Conservation (phyloP, 2,888 invertebrate species). For the Leptothorax acervorum region DNA sequence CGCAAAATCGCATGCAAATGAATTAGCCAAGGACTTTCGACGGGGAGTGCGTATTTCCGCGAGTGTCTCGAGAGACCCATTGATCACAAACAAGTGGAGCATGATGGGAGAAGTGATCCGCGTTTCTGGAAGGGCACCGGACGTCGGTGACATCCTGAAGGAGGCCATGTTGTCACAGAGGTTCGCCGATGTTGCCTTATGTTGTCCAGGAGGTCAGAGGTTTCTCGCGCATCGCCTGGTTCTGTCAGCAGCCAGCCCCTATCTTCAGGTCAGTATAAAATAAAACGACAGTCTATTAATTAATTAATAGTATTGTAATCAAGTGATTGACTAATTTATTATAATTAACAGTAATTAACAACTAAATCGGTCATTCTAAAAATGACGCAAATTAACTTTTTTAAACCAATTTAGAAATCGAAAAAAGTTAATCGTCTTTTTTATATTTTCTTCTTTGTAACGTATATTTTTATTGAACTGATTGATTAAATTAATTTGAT, state of each 20-base stretch:
- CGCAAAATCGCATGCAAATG: conserved; percentile 12
- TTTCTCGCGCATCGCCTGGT: conserved; percentile 90
- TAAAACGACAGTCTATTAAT: not conserved
- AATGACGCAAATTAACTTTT: not conserved
- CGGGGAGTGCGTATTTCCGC: conserved; percentile 8
- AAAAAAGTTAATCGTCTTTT: not conserved
- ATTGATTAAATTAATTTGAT: conserved; percentile 2
- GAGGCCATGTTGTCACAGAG: conserved; percentile 87
- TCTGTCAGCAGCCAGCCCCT: conserved; percentile 90
- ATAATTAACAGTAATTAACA: not conserved
- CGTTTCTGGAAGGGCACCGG: conserved; percentile 78
- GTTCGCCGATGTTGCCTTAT: conserved; percentile 88
- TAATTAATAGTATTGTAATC: not conserved
- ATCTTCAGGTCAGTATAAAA: conserved; percentile 87
- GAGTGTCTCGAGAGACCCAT: not conserved
- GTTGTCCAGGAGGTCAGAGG: conserved; percentile 88
- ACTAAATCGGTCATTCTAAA: not conserved
- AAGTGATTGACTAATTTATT: not conserved
- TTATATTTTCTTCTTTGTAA: not conserved
- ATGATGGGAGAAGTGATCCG: conserved; percentile 82
- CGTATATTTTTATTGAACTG: not conserved
- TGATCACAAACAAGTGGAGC: conserved; percentile 43
- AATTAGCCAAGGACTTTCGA: conserved; percentile 13
- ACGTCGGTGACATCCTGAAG: conserved; percentile 79
- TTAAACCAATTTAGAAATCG: too few species aligned